phyloP scores from a whole-genome alignment of 2,113 vertebrate genomes.

The Lasiurus borealis region DNA sequence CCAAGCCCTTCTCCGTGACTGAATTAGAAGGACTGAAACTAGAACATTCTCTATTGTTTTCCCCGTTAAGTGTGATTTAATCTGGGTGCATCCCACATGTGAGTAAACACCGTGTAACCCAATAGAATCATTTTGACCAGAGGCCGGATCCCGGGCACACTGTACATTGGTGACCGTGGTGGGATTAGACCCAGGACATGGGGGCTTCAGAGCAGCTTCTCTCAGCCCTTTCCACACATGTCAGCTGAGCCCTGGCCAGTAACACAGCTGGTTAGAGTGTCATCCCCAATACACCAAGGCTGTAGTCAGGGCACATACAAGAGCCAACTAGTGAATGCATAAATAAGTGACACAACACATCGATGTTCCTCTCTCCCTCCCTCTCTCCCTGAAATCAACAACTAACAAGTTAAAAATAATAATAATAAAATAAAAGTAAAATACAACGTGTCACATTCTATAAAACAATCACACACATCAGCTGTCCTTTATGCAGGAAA shows the following conservation, averaged over 20 bases:
- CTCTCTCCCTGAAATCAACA: not conserved
- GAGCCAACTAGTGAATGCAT: not conserved
- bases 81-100: not conserved
- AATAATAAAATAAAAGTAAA: not conserved
- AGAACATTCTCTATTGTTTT: not conserved
- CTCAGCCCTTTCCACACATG: not conserved
- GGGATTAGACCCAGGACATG: not conserved
- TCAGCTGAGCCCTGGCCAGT: not conserved
- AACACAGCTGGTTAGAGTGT: not conserved
- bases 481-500: not conserved
- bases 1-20: not conserved
- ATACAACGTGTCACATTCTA: not conserved
- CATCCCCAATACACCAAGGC: not conserved
- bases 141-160: not conserved
- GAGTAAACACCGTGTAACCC: not conserved
- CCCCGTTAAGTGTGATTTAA: not conserved
- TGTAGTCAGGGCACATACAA: not conserved
- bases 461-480: not conserved
- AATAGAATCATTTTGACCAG: not conserved
- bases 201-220: too few species aligned
- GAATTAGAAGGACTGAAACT: conserved; percentile 5
- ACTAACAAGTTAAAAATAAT: too few species aligned
- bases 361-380: not conserved
- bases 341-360: not conserved
- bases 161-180: not conserved